These are phyloP conservation scores for Eurois occulta DNA, from an alignment of 2,888 invertebrate genomes.

Conservation along the genomic window DNA sequence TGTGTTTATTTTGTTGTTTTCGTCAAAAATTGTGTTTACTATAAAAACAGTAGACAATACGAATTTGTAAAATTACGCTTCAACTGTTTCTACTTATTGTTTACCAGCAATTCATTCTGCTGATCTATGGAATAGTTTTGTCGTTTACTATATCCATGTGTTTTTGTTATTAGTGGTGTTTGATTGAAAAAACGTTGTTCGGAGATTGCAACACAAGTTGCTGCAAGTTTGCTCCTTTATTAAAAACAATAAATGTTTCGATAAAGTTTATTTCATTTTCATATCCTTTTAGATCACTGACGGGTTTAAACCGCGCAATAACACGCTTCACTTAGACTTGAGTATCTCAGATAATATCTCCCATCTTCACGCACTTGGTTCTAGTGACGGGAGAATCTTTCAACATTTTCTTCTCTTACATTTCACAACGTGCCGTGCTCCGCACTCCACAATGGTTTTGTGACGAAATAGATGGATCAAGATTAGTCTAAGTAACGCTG, in stretches of 20 bases:
- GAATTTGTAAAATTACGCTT: neutral
- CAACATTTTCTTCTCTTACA: slow-evolving; percentile 61
- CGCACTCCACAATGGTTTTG: slow-evolving; percentile 58
- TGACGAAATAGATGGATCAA: slow-evolving; percentile 60
- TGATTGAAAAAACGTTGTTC: neutral
- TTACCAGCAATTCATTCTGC: slow-evolving; percentile 26
- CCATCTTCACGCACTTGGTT: slow-evolving; percentile 58
- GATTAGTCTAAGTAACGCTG: slow-evolving; percentile 48
- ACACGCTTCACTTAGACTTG: slow-evolving; percentile 30
- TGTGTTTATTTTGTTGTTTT: neutral
- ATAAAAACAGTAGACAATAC: neutral
- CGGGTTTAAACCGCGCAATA: slow-evolving; percentile 23
- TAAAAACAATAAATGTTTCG: neutral
- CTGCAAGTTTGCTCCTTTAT: neutral
- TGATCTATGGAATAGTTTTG: neutral
- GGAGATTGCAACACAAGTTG: neutral
- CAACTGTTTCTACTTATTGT: neutral
- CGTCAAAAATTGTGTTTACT: slow-evolving; percentile 5
- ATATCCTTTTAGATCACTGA: slow-evolving; percentile 8
- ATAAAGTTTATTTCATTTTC: slow-evolving; percentile 15
- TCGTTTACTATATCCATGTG: neutral
- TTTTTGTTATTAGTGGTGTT: neutral
- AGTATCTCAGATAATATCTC: slow-evolving; percentile 50
- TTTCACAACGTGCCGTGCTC: slow-evolving; percentile 56
- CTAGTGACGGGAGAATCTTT: slow-evolving; percentile 56